Evolutionary conservation across 2,888 invertebrate genomes (phyloP).

Genomic region (Stramonita haemastoma): DNA sequence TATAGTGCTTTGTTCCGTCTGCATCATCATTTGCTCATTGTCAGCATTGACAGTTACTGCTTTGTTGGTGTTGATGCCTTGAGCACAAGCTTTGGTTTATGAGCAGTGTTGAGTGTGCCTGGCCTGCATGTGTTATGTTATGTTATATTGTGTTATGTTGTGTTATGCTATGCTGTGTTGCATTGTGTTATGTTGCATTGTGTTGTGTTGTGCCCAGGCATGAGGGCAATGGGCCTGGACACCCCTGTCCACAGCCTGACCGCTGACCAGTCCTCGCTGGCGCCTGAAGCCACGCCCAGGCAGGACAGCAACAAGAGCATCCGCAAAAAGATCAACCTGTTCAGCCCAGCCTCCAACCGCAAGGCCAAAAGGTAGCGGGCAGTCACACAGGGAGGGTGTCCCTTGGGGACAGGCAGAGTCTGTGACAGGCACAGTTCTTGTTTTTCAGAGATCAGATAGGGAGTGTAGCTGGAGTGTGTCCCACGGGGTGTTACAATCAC

Average conservation of each 20-base stretch:
- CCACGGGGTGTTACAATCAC: too few species aligned
- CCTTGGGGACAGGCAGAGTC: too few species aligned
- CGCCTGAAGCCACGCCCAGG: slow-evolving; percentile 58
- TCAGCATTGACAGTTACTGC: too few species aligned
- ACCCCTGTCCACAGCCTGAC: slow-evolving; percentile 63
- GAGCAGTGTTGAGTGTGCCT: too few species aligned
- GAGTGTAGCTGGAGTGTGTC: too few species aligned
- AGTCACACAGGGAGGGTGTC: too few species aligned
- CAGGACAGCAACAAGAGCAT: slow-evolving; percentile 57
- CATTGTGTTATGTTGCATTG: background rate
- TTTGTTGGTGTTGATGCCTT: too few species aligned
- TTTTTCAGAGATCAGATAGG: too few species aligned
- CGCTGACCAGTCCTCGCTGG: slow-evolving; percentile 45
- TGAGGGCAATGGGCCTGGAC: slow-evolving; percentile 46
- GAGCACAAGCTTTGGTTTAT: too few species aligned
- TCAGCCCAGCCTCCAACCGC: slow-evolving; percentile 62
- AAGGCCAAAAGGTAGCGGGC: slow-evolving; percentile 49
- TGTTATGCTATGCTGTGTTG: background rate
- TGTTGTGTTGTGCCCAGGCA: slow-evolving; percentile 9
- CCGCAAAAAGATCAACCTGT: slow-evolving; percentile 63
- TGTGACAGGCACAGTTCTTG: too few species aligned
- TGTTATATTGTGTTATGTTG: background rate
- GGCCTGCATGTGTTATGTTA: background rate
- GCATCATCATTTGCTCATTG: too few species aligned
- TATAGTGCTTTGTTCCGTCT: background rate